Conservation (phyloP, 2,797 vertebrate species). For the Megaceryle alcyon region DNA sequence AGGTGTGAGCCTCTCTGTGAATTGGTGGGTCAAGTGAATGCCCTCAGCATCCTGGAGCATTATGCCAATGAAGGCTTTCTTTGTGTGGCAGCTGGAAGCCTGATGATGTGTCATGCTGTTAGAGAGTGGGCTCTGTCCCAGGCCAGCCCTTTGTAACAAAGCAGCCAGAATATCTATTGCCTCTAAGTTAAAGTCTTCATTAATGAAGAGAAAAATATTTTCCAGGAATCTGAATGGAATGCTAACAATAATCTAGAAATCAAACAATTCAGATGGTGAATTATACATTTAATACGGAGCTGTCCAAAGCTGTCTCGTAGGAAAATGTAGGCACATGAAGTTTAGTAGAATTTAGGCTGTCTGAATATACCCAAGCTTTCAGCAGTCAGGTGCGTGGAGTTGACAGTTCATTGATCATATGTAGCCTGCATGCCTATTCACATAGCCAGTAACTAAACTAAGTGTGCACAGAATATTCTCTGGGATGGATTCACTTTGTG, state of each 20-base stretch:
- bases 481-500: neutral
- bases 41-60: neutral
- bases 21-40: neutral
- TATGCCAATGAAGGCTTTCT: neutral
- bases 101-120: neutral
- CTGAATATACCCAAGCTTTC: neutral
- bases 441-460: neutral
- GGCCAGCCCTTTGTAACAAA: neutral
- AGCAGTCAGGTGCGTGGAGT: fast-evolving
- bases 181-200: neutral
- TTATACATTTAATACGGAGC: neutral
- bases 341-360: neutral
- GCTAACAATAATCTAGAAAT: neutral
- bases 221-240: neutral
- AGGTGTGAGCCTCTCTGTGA: neutral
- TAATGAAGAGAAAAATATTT: neutral
- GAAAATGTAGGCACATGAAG: neutral
- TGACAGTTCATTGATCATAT: neutral
- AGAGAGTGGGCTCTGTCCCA: neutral
- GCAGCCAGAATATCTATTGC: neutral
- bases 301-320: neutral
- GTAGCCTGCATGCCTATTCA: neutral
- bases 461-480: neutral
- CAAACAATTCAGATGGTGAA: neutral
- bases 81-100: neutral